These are phyloP conservation scores for Ptychobarbus kaznakovi DNA, from an alignment of 2,797 vertebrate species.

Conservation along the genomic window DNA sequence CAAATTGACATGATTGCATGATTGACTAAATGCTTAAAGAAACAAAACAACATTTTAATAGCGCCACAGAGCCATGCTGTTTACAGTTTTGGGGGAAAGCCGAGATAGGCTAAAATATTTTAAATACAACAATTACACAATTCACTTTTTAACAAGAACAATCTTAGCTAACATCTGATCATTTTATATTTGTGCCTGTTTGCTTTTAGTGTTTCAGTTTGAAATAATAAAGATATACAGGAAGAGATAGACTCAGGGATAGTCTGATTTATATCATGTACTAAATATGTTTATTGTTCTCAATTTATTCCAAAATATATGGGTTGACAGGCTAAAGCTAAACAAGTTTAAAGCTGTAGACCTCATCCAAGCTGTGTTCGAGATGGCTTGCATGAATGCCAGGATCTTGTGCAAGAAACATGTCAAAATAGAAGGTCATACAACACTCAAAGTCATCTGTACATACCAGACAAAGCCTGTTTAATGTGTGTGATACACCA, in stretches of 20 bases:
- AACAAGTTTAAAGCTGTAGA: conserved; percentile 2
- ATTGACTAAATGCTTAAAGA: neutral
- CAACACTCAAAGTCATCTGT: neutral
- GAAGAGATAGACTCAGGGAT: neutral
- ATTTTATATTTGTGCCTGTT: neutral
- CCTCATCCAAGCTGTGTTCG: neutral
- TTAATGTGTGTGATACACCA: neutral
- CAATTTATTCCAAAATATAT: conserved; percentile 1
- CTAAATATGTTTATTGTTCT: conserved; percentile 19
- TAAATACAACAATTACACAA: neutral
- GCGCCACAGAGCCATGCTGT: neutral
- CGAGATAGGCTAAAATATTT: neutral
- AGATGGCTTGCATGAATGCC: conserved; percentile 7
- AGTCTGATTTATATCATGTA: conserved; percentile 12
- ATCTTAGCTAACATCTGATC: neutral
- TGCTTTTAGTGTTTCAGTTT: neutral
- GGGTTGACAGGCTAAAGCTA: conserved; percentile 1
- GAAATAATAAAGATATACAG: neutral
- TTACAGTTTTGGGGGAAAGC: neutral
- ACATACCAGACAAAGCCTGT: conserved; percentile 28
- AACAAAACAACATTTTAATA: neutral
- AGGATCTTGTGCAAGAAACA: conserved; percentile 2
- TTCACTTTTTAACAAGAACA: neutral
- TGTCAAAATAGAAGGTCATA: conserved; percentile 5
- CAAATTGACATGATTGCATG: neutral